Conservation (phyloP, 2,888 invertebrate genomes). For the Aleiodes alternator region DNA sequence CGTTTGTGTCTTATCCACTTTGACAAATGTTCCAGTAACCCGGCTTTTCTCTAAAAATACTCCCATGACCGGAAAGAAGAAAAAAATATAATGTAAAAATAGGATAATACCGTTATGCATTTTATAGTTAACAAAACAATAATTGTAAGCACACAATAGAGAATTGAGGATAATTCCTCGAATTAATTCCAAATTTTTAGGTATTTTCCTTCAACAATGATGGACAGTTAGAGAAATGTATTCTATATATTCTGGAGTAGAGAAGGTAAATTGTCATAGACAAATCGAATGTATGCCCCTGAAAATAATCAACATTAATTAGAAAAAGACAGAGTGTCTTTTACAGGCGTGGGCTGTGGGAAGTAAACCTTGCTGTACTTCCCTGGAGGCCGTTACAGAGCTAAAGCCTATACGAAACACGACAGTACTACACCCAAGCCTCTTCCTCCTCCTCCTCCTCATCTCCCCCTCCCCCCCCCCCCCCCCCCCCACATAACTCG, state of each 20-base stretch:
- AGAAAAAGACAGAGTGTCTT: not conserved
- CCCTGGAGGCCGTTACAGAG: conserved; percentile 53
- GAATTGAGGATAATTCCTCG: conserved; percentile 6
- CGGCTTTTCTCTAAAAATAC: not conserved
- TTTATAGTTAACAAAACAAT: conserved; percentile 1
- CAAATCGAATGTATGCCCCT: conserved; percentile 19
- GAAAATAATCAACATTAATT: conserved; percentile 18
- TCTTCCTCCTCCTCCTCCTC: too few species aligned
- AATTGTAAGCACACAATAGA: not conserved
- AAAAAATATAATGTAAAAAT: not conserved
- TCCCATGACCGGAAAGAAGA: not conserved
- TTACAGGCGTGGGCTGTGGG: conserved; percentile 48
- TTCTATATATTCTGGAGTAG: not conserved
- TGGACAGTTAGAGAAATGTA: conserved; percentile 37
- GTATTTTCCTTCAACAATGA: conserved; percentile 30
- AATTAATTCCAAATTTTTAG: conserved; percentile 19
- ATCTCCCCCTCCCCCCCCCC: too few species aligned
- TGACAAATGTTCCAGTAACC: conserved; percentile 11
- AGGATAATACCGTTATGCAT: conserved; percentile 6
- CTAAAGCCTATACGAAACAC: conserved; percentile 40
- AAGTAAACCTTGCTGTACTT: conserved; percentile 59
- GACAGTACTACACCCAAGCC: conserved; percentile 16
- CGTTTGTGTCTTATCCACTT: conserved; percentile 17
- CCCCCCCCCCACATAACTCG: conserved; percentile 8
- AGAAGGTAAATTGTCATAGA: not conserved